Evolutionary conservation across 2,888 invertebrate species (phyloP), one percentile per base, ranked within the genome.

Genomic region (Antitype chi): DNA sequence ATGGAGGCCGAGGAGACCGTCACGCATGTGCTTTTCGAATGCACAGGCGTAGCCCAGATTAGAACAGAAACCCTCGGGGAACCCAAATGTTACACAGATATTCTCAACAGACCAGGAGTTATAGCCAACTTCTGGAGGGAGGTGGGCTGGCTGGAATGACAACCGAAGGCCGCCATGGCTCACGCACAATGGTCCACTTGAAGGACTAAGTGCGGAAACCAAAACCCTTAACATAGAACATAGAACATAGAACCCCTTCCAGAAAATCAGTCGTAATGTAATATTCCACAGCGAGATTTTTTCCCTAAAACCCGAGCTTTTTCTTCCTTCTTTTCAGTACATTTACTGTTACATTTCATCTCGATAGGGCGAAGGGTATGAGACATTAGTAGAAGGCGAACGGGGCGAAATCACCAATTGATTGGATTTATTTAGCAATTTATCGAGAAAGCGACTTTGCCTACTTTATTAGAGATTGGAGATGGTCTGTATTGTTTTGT

Each of bases 391-490:
- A 66, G 25, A 52, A 53, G 75, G 43, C 49, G 70, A 78, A 11
- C 52, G 28, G 52, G 4, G 23, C 70, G 49, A 75, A 80, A 74
- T 79, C 80, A 60, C 66, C 43, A 75, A 70, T 67, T 80, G 80
- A 80, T 80, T 80, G 55, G 55, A 75, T 80, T 80, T 80, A 80
- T 80, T 80, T 62, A 25, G 53, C 52, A 70, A 80, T 70, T 75
- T 57, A 64, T n/a, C 11, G n/a, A 6, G 15, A 32, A 15, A 70
- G 47, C n/a, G 52, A 49, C 20, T 25, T 52, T 77, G 6, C 2
- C 4, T 64, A 23, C n/a, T 57, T 60, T 55, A 47, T 53, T 53
- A 7, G 11, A 52, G 7, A 25, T 47, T n/a, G 28, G 3, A 7
- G 43, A 28, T 53, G 47, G n/a, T 32, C 38, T 38, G 23, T 62